Conservation (phyloP, 2,797 vertebrate genomes). For the Muscicapa comitata region DNA sequence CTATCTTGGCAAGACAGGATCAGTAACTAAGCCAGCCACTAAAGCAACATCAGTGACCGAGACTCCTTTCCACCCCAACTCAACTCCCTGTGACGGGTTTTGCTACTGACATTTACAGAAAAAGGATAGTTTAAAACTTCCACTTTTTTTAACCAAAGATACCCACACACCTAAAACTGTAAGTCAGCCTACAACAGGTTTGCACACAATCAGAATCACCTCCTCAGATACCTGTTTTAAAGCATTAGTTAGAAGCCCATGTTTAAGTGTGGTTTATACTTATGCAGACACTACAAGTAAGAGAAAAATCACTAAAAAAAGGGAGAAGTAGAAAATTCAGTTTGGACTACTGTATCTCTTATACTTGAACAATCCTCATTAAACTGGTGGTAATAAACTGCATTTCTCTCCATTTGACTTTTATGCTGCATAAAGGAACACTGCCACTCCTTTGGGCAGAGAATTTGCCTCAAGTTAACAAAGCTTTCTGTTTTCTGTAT, state of each 20-base stretch:
- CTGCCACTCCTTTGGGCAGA: background rate
- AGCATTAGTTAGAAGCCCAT: background rate
- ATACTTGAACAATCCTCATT: background rate
- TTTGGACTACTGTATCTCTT: background rate
- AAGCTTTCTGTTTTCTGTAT: background rate
- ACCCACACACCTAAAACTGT: background rate
- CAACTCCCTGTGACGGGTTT: background rate
- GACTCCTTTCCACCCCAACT: background rate
- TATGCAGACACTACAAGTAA: background rate
- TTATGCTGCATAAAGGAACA: background rate
- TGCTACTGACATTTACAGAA: background rate
- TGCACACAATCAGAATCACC: background rate
- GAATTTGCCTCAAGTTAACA: background rate
- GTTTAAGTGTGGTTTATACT: background rate
- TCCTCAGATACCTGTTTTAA: background rate
- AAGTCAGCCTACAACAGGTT: background rate
- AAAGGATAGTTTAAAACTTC: background rate
- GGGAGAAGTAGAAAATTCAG: background rate
- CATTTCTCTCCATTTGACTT: background rate
- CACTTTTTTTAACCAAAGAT: background rate
- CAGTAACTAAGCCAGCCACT: background rate
- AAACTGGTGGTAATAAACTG: background rate
- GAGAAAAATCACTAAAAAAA: background rate
- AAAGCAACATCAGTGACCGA: background rate
- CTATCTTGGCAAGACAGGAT: background rate